Conservation (phyloP, 2,797 vertebrate genomes). For the Ammospiza maritima region DNA sequence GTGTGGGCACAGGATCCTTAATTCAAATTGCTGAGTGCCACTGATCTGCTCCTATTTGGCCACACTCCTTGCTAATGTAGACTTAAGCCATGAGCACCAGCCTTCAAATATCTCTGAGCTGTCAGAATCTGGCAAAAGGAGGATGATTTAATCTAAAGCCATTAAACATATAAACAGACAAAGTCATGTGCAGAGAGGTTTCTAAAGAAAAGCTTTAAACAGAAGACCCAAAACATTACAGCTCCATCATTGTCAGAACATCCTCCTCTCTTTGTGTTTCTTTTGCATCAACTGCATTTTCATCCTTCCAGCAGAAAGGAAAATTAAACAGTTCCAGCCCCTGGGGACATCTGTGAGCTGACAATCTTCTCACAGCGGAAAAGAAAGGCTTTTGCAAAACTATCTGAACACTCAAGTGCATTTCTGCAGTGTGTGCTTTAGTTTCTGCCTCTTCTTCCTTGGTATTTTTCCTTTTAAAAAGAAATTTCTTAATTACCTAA, state of each 20-base stretch:
- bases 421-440: neutral
- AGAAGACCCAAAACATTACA: neutral
- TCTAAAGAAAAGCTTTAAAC: neutral
- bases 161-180: constrained; percentile 8
- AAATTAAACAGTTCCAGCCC: constrained; percentile 76
- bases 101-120: neutral
- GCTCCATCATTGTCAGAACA: neutral
- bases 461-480: neutral
- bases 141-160: neutral
- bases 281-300: constrained; percentile 61
- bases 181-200: neutral
- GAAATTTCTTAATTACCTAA: constrained; percentile 2
- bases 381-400: constrained; percentile 30
- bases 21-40: neutral
- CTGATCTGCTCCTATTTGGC: neutral
- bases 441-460: neutral
- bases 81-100: neutral
- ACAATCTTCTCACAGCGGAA: constrained; percentile 71
- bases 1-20: neutral
- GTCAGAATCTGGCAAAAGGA: neutral
- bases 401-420: neutral
- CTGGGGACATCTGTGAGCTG: constrained; percentile 48
- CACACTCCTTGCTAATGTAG: neutral
- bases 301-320: constrained; percentile 64
- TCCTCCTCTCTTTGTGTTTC: constrained; percentile 19